Evolutionary conservation across 2,113 vertebrate genomes (phyloP).

Genomic region (Petroica traversi): DNA sequence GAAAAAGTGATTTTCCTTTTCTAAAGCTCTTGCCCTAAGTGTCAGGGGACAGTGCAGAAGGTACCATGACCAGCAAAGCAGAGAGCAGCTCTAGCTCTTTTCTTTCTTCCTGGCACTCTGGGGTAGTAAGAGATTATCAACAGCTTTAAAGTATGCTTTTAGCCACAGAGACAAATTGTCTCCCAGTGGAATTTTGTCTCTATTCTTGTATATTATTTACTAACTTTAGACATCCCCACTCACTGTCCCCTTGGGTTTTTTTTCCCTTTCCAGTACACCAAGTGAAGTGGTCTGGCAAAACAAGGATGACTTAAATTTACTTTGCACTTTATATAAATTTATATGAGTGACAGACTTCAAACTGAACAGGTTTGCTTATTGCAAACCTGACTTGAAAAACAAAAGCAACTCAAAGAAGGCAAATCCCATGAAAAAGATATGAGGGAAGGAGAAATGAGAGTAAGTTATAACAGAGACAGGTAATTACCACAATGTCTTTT

Average conservation of each 20-base stretch:
- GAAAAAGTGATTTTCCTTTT: not conserved
- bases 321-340: not conserved
- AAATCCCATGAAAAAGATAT: not conserved
- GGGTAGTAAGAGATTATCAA: no score
- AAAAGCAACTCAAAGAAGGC: not conserved
- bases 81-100: not conserved
- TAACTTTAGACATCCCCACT: not conserved
- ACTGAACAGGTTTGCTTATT: not conserved
- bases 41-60: not conserved
- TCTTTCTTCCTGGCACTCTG: not conserved
- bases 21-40: not conserved
- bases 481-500: not conserved
- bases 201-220: not conserved
- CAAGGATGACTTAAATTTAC: not conserved
- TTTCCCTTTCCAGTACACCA: not conserved
- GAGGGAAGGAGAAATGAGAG: not conserved
- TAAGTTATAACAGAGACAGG: not conserved
- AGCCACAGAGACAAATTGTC: not conserved
- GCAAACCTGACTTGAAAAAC: not conserved
- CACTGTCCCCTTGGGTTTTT: not conserved
- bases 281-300: not conserved
- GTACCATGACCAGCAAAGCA: fast-evolving
- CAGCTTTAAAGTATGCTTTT: not conserved
- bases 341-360: not conserved
- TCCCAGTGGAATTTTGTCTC: not conserved